A percentile compares a stretch with the other conserved stretches of the same genome.
These are phyloP conservation scores for Noctilio leporinus DNA, from an alignment of 2,113 vertebrate genomes.

Conservation along the genomic window DNA sequence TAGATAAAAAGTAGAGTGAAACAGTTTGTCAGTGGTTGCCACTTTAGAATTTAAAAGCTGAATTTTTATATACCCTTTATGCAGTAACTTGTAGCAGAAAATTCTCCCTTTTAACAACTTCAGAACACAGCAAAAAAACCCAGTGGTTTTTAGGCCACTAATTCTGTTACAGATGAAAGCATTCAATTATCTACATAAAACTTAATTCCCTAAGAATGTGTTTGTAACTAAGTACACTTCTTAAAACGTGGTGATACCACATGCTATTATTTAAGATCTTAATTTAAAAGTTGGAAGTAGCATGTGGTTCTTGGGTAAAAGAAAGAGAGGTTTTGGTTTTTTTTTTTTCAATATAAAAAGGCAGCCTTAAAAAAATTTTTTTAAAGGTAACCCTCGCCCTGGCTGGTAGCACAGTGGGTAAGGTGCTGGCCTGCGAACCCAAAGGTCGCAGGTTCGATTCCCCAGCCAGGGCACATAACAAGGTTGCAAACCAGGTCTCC, in stretches of 20 bases:
- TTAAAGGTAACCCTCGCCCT: no score
- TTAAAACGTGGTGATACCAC: slow-evolving; percentile 30
- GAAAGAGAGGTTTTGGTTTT: neutral
- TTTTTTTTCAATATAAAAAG: neutral
- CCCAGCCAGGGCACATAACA: no score
- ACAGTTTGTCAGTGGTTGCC: neutral
- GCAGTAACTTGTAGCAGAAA: neutral
- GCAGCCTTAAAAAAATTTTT: no score
- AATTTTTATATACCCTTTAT: neutral
- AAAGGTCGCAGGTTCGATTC: no score
- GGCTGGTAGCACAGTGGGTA: no score
- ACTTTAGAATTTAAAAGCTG: slow-evolving; percentile 12
- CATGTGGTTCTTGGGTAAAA: slow-evolving; percentile 48
- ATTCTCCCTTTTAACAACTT: slow-evolving; percentile 28
- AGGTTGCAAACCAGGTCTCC: no score
- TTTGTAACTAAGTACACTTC: slow-evolving; percentile 28
- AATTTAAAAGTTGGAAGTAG: slow-evolving; percentile 55
- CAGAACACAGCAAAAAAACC: neutral
- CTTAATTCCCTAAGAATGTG: slow-evolving; percentile 53
- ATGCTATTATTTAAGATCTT: slow-evolving; percentile 38
- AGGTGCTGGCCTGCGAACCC: no score
- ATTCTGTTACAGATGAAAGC: slow-evolving; percentile 55
- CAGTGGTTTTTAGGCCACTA: slow-evolving; percentile 31
- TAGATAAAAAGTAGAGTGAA: neutral
- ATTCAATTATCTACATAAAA: slow-evolving; percentile 54